A percentile compares a stretch with the other conserved stretches of the same genome.
Conservation (phyloP, 2,797 vertebrate genomes). For the Craterocephalus amniculus region DNA sequence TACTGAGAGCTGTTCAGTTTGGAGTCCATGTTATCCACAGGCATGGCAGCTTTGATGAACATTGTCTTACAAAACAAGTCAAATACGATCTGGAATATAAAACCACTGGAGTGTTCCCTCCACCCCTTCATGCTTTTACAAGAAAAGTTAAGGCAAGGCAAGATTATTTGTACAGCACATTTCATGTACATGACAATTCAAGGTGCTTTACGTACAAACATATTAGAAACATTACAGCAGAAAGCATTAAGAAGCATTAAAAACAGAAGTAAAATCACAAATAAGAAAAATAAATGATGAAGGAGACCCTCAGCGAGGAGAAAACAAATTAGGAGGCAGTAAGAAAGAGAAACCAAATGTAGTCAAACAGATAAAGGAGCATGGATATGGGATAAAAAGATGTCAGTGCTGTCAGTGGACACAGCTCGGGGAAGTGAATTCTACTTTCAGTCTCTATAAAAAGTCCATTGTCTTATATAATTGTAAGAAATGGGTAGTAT, state of each 20-base stretch:
- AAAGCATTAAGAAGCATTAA: too few relatives aligned
- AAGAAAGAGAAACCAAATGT: constrained; percentile 30
- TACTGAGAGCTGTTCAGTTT: constrained; percentile 10
- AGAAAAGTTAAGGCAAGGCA: constrained; percentile 19
- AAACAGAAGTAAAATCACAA: too few relatives aligned
- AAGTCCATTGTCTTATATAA: constrained; percentile 42
- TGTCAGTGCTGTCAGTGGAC: constrained; percentile 23
- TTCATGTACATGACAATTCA: too few relatives aligned
- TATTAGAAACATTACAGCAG: too few relatives aligned
- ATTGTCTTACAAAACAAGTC: not conserved
- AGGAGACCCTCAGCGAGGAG: too few relatives aligned
- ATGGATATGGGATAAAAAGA: constrained; percentile 21
- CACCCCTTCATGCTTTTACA: constrained; percentile 7
- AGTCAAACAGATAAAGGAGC: constrained; percentile 46
- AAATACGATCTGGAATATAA: constrained; percentile 8
- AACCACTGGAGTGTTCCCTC: constrained; percentile 18
- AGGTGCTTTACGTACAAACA: too few relatives aligned
- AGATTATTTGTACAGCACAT: too few relatives aligned
- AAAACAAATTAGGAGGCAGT: not conserved
- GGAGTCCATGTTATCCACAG: not conserved
- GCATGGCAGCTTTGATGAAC: not conserved
- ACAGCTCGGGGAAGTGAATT: constrained; percentile 35
- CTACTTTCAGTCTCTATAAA: constrained; percentile 13
- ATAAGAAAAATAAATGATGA: too few relatives aligned
- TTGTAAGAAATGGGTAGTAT: constrained; percentile 35